These are phyloP conservation scores for Suricata suricatta DNA, from an alignment of 2,113 vertebrate genomes.

Conservation along the genomic window DNA sequence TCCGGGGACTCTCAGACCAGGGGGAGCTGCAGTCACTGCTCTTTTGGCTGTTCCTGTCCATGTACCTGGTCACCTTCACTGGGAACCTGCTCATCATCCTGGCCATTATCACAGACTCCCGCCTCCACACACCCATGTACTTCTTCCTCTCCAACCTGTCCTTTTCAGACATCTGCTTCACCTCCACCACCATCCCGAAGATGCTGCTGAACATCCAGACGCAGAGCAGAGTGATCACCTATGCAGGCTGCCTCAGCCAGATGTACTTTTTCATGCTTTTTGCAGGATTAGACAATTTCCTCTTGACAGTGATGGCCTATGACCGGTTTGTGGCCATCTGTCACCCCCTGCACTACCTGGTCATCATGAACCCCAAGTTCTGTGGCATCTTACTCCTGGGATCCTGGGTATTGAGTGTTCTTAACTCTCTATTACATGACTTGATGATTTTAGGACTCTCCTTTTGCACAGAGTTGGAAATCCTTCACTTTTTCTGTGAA, in stretches of 20 bases:
- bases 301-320: background rate
- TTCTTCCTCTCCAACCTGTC: background rate
- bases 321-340: background rate
- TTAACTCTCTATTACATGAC: background rate
- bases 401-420: background rate
- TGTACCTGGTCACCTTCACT: background rate
- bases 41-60: background rate
- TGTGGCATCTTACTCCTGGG: background rate
- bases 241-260: background rate
- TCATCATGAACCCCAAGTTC: background rate
- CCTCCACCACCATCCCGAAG: background rate
- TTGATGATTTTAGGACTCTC: too few species aligned
- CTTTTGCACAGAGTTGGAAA: too few species aligned
- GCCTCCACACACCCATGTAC: background rate
- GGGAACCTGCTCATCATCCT: slow-evolving; percentile 22
- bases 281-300: background rate
- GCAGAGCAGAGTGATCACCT: background rate
- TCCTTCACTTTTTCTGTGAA: too few species aligned
- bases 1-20: background rate
- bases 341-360: background rate
- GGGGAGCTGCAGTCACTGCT: background rate
- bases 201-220: background rate
- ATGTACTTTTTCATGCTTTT: background rate
- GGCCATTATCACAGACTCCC: background rate
- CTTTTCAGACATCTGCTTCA: background rate